phyloP scores from a whole-genome alignment of 2,888 invertebrate genomes.

The Cerastis leucographa region DNA sequence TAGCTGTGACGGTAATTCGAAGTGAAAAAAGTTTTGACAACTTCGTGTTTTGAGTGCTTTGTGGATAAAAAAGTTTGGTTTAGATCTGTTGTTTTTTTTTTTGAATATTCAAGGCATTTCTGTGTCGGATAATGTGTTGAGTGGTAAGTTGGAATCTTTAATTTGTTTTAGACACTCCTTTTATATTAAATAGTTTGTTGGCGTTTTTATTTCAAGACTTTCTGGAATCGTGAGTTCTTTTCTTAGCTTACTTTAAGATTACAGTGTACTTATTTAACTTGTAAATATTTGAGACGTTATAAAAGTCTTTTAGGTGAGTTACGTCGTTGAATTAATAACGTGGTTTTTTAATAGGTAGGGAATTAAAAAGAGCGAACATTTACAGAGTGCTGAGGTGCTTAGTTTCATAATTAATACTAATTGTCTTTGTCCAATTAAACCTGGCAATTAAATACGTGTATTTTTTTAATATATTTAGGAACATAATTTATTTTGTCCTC shows the following conservation, averaged over 20 bases:
- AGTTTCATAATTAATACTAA: not conserved
- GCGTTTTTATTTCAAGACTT: conserved; percentile 19
- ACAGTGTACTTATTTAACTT: not conserved
- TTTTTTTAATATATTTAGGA: not conserved
- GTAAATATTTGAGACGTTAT: conserved; percentile 20
- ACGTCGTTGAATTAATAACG: not conserved
- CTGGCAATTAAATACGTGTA: not conserved
- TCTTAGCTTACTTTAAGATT: conserved; percentile 6
- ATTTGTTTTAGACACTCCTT: conserved; percentile 44
- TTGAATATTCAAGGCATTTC: conserved; percentile 53
- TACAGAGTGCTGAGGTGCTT: too few relatives aligned
- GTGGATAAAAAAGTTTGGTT: conserved; percentile 63
- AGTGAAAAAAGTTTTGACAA: conserved; percentile 61
- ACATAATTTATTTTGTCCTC: not conserved
- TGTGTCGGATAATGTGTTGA: conserved; percentile 63
- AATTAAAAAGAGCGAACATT: not conserved
- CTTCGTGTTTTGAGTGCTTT: conserved; percentile 61
- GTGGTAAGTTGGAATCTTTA: conserved; percentile 60
- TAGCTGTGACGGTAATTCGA: conserved; percentile 45
- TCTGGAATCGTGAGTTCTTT: conserved; percentile 27
- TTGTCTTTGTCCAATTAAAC: not conserved
- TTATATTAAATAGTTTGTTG: conserved; percentile 31
- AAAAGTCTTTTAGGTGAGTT: not conserved
- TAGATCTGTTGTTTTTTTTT: conserved; percentile 28
- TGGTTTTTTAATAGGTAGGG: not conserved